phyloP scores from a whole-genome alignment of 2,888 invertebrate species.

The Drosophila fulvimacula region DNA sequence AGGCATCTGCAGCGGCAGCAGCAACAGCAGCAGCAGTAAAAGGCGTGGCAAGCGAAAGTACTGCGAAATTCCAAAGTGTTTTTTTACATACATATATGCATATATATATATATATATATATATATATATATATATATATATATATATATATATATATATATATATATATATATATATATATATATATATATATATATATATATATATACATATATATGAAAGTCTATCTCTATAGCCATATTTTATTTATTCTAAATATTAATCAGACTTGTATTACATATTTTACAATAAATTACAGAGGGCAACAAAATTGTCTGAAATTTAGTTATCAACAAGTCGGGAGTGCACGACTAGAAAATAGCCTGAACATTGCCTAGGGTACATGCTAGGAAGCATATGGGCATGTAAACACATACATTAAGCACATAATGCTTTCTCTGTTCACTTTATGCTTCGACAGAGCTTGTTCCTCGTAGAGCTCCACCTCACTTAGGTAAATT shows the following conservation, averaged over 20 bases:
- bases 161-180: no score
- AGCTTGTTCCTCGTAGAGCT: no score
- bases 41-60: slow-evolving; percentile 42
- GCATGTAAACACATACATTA: no score
- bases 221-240: background rate
- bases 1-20: slow-evolving; percentile 26
- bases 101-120: background rate
- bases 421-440: no score
- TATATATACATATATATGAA: background rate
- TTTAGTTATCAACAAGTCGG: background rate
- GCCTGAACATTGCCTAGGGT: background rate
- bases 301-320: no score
- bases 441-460: no score
- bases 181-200: background rate
- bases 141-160: background rate
- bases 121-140: background rate
- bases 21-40: background rate
- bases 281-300: no score
- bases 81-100: background rate
- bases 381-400: no score
- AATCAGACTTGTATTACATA: background rate
- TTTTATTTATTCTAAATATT: background rate
- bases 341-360: background rate
- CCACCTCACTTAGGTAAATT: no score
- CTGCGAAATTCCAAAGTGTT: slow-evolving; percentile 8